Evolutionary conservation across 2,797 vertebrate genomes (phyloP).

Genomic region (Threskiornis aethiopicus): DNA sequence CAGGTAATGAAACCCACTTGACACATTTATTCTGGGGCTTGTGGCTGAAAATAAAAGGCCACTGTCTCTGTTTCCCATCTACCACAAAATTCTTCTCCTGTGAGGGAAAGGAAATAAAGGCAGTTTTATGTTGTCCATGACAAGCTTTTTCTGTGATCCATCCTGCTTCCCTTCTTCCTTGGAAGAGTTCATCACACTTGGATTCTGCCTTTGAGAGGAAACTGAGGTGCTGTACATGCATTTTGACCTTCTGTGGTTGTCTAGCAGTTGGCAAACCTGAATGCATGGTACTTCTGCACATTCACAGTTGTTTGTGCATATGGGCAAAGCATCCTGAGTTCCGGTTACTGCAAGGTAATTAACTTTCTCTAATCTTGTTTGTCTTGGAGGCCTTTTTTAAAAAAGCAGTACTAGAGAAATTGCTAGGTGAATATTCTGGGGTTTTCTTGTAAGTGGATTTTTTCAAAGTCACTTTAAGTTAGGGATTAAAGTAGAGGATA

Average conservation of each 20-base stretch:
- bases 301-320: neutral
- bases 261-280: neutral
- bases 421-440: neutral
- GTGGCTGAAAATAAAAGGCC: neutral
- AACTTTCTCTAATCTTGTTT: neutral
- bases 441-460: neutral
- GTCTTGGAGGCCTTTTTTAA: neutral
- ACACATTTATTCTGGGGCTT: neutral
- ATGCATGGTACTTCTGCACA: neutral
- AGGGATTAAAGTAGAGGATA: conserved; percentile 15
- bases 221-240: neutral
- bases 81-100: neutral
- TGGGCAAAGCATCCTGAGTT: neutral
- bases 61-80: neutral
- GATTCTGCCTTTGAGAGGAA: neutral
- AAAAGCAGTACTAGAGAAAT: neutral
- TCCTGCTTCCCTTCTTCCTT: neutral
- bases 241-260: neutral
- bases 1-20: neutral
- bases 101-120: neutral
- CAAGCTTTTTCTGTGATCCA: neutral
- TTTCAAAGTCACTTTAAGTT: conserved; percentile 5
- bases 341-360: neutral
- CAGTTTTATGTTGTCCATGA: neutral
- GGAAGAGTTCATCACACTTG: neutral